phyloP scores from a whole-genome alignment of 2,888 invertebrate genomes.

The Epinotia demarniana region DNA sequence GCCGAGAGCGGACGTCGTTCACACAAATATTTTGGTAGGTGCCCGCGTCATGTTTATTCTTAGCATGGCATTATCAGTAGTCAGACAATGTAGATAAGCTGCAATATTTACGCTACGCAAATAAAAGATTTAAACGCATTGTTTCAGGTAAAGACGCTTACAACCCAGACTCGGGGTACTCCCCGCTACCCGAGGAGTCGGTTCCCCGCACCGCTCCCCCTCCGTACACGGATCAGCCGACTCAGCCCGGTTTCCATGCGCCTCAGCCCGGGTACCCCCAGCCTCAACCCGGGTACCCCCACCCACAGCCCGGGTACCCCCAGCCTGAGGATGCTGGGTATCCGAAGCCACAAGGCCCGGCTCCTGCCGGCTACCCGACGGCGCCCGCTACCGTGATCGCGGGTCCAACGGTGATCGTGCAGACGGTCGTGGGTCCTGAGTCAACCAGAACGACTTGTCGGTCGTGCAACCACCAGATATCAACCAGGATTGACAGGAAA shows the following conservation, averaged over 20 bases:
- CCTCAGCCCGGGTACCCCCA: conserved; percentile 31
- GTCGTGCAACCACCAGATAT: conserved; percentile 73
- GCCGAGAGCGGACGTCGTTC: no score
- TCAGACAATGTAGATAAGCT: background rate
- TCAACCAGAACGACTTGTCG: conserved; percentile 67
- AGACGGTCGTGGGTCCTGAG: conserved; percentile 57
- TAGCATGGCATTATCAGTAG: conserved; percentile 4
- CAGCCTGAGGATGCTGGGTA: background rate
- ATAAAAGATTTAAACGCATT: background rate
- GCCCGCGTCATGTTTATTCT: conserved; percentile 1
- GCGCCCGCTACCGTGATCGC: conserved; percentile 44
- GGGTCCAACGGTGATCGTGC: conserved; percentile 49
- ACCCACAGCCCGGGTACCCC: conserved; percentile 34
- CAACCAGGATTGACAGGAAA: conserved; percentile 70
- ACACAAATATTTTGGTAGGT: background rate
- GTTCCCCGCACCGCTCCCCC: conserved; percentile 52
- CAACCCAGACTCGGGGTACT: conserved; percentile 12
- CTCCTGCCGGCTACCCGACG: background rate
- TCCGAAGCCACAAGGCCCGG: background rate
- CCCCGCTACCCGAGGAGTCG: conserved; percentile 25
- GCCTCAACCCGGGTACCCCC: conserved; percentile 34
- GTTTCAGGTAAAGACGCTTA: conserved; percentile 31
- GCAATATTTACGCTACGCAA: background rate
- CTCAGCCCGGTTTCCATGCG: conserved; percentile 31
- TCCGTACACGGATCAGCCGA: conserved; percentile 50